Conservation (phyloP, 2,888 invertebrate genomes). For the Himalopsyche kuldschensis region DNA sequence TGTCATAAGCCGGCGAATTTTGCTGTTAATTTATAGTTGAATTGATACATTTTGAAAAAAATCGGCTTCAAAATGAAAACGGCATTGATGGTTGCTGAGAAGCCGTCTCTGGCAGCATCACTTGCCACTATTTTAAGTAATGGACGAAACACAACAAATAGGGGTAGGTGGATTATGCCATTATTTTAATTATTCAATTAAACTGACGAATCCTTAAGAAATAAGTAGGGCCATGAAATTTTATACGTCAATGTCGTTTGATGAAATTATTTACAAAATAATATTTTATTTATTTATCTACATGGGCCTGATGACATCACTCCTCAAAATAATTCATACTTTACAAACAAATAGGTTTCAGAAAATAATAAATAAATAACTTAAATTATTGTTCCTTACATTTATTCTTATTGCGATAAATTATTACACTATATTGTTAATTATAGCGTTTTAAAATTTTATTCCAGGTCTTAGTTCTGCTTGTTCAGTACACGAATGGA, state of each 20-base stretch:
- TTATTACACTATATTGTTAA: neutral
- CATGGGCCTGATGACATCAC: neutral
- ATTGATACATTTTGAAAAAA: neutral
- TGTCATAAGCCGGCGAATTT: conserved; percentile 2
- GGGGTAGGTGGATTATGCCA: conserved; percentile 60
- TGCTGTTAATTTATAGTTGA: neutral
- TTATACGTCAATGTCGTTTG: neutral
- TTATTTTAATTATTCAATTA: neutral
- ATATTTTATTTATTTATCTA: neutral
- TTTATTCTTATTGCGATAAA: neutral
- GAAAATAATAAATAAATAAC: neutral
- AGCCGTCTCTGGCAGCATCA: conserved; percentile 95
- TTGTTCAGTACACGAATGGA: conserved; percentile 95
- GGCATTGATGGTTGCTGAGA: conserved; percentile 97
- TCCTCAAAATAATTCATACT: neutral
- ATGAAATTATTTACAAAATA: neutral
- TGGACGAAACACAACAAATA: conserved; percentile 73
- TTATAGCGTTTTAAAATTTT: neutral
- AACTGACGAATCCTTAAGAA: neutral
- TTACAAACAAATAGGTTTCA: neutral
- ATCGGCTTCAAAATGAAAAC: conserved; percentile 65
- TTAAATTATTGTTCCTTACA: no score
- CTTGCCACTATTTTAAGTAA: conserved; percentile 92
- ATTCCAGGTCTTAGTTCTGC: conserved; percentile 79
- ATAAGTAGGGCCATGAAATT: neutral